A percentile compares a stretch with the other conserved stretches of the same genome.
Evolutionary conservation across 2,888 invertebrate species (phyloP).

Genomic region (Erebia epiphron): DNA sequence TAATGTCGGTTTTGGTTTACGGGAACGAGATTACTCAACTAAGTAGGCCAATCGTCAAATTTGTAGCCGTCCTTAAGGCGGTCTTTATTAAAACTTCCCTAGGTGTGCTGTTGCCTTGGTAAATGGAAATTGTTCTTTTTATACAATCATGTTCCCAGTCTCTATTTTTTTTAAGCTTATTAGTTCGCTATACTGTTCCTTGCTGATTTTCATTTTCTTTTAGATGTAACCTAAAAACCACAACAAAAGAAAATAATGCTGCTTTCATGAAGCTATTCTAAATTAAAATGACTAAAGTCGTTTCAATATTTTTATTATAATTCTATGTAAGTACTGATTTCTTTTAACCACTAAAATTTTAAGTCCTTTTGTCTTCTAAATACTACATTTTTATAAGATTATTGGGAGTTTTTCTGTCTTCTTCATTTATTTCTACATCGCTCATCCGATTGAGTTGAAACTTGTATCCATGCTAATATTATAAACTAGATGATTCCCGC

Average conservation of each 20-base stretch:
- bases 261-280: no score
- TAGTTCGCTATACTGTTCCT: not conserved
- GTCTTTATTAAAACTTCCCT: slow-evolving; percentile 53
- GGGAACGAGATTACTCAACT: slow-evolving; percentile 44
- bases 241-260: not conserved
- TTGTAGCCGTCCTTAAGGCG: slow-evolving; percentile 50
- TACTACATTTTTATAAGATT: no score
- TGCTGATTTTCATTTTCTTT: not conserved
- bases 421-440: no score
- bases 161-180: not conserved
- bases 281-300: no score
- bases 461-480: no score
- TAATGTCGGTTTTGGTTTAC: slow-evolving; percentile 41
- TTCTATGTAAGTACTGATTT: no score
- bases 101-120: slow-evolving; percentile 47
- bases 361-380: not conserved
- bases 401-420: no score
- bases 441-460: no score
- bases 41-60: slow-evolving; percentile 50
- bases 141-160: slow-evolving; percentile 4
- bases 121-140: slow-evolving; percentile 51
- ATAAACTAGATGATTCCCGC: no score
- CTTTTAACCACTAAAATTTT: not conserved
- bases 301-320: no score
- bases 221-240: not conserved